A percentile compares a stretch with the other conserved stretches of the same genome.
These are phyloP conservation scores for Callosobruchus maculatus DNA, from an alignment of 2,888 invertebrate species.

Conservation along the genomic window DNA sequence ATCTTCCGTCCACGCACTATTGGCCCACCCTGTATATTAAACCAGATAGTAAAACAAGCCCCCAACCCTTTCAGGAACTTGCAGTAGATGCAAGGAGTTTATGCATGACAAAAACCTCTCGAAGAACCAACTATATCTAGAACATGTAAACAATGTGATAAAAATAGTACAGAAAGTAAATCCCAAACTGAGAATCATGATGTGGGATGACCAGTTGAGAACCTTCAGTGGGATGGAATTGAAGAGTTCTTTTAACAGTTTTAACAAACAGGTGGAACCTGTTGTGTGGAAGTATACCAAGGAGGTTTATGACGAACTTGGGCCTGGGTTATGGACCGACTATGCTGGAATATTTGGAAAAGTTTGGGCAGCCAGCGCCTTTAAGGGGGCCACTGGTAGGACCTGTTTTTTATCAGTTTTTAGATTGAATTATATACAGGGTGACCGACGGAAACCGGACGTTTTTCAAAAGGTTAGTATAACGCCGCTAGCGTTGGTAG, in stretches of 20 bases:
- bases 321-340: slow-evolving; percentile 52
- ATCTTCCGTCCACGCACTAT: too few species aligned
- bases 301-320: slow-evolving; percentile 44
- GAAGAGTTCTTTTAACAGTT: slow-evolving; percentile 38
- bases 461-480: too few species aligned
- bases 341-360: slow-evolving; percentile 60
- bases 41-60: too few species aligned
- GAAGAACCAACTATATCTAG: slow-evolving; percentile 58
- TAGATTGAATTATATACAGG: too few species aligned
- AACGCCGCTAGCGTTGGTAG: too few species aligned
- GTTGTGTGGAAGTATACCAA: slow-evolving; percentile 69
- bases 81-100: slow-evolving; percentile 53
- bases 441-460: too few species aligned
- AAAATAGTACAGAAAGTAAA: slow-evolving; percentile 50
- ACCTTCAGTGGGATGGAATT: slow-evolving; percentile 52
- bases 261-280: slow-evolving; percentile 55
- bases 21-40: too few species aligned
- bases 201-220: slow-evolving; percentile 83
- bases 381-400: slow-evolving; percentile 70
- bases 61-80: slow-evolving; percentile 45
- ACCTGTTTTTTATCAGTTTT: not conserved
- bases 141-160: slow-evolving; percentile 59
- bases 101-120: slow-evolving; percentile 44
- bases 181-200: slow-evolving; percentile 58
- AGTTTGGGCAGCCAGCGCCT: slow-evolving; percentile 81